These are phyloP conservation scores for Bradypodion pumilum DNA, from an alignment of 2,797 vertebrate species.

Conservation along the genomic window DNA sequence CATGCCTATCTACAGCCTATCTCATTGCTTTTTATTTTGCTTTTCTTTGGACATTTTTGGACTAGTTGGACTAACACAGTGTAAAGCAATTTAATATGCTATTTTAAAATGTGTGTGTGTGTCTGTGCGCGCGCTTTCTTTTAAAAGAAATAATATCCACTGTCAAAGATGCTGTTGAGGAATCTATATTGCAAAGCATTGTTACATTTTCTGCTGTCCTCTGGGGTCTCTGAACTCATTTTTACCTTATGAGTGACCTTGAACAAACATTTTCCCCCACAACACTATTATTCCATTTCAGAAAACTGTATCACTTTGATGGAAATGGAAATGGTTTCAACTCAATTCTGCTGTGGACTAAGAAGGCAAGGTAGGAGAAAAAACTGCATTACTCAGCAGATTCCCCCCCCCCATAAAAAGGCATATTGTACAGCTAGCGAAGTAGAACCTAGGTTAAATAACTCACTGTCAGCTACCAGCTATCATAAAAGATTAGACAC, in stretches of 20 bases:
- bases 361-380: conserved; percentile 13
- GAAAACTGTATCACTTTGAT: conserved; percentile 46
- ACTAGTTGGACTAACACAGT: neutral
- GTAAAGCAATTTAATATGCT: neutral
- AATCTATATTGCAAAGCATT: neutral
- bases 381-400: conserved; percentile 69
- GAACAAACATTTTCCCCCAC: conserved; percentile 28
- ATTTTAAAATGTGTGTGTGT: neutral
- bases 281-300: conserved; percentile 58
- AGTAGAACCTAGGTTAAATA: conserved; percentile 70
- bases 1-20: too few species aligned
- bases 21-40: neutral
- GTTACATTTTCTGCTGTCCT: neutral
- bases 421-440: conserved; percentile 73
- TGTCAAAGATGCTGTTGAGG: neutral
- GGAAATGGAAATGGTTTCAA: conserved; percentile 63
- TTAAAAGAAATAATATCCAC: neutral
- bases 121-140: neutral
- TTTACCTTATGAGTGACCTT: conserved; percentile 52
- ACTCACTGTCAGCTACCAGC: conserved; percentile 74
- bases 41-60: too few species aligned
- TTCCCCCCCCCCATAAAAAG: conserved; percentile 60
- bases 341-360: conserved; percentile 60
- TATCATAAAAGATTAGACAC: conserved; percentile 76
- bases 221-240: conserved; percentile 43